A percentile compares a stretch with the other conserved stretches of the same genome.
Conservation (phyloP, 2,888 invertebrate genomes). For the Platerodrilus igneus region DNA sequence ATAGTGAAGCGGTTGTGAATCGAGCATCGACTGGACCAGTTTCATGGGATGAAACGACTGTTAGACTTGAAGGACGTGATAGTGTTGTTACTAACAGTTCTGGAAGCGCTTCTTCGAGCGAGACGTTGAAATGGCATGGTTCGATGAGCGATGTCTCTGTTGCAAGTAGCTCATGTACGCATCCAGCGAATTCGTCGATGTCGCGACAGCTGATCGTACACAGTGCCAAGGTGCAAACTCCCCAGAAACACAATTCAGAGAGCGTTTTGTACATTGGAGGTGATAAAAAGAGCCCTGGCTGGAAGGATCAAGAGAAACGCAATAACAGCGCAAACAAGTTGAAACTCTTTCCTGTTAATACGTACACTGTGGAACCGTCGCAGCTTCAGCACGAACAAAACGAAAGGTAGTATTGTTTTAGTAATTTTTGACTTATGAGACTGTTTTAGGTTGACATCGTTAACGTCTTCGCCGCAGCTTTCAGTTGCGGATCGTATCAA, state of each 20-base stretch:
- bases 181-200: slow-evolving; percentile 45
- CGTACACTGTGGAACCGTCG: slow-evolving; percentile 56
- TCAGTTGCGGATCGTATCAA: slow-evolving; percentile 63
- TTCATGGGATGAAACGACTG: slow-evolving; percentile 47
- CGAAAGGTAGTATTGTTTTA: slow-evolving; percentile 13
- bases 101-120: slow-evolving; percentile 64
- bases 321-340: slow-evolving; percentile 51
- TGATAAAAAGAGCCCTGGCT: slow-evolving; percentile 35
- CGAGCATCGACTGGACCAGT: slow-evolving; percentile 40
- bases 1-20: slow-evolving; percentile 54
- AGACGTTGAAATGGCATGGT: slow-evolving; percentile 75
- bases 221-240: slow-evolving; percentile 70
- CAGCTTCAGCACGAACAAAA: slow-evolving; percentile 32
- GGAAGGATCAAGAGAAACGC: slow-evolving; percentile 44
- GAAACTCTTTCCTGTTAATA: slow-evolving; percentile 66
- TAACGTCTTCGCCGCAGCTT: slow-evolving; percentile 47
- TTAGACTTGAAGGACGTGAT: slow-evolving; percentile 51
- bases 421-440: background rate
- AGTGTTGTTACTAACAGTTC: slow-evolving; percentile 61
- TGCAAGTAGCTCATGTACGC: slow-evolving; percentile 54
- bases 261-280: slow-evolving; percentile 63
- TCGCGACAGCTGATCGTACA: slow-evolving; percentile 65
- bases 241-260: slow-evolving; percentile 73
- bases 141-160: slow-evolving; percentile 70
- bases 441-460: slow-evolving; percentile 39